phyloP scores from a whole-genome alignment of 2,797 vertebrate species.

The Siniperca scherzeri region DNA sequence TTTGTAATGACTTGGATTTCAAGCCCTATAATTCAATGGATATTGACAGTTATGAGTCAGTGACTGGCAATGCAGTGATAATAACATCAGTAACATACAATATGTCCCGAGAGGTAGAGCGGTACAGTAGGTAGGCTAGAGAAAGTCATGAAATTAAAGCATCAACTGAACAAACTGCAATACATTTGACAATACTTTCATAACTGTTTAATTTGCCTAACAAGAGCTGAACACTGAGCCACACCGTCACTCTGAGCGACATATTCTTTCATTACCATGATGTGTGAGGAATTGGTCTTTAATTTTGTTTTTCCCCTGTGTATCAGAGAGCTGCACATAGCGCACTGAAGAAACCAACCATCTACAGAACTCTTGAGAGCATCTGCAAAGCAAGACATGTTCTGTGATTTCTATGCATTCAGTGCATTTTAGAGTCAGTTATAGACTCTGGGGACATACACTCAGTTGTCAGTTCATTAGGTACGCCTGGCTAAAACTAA shows the following conservation, averaged over 20 bases:
- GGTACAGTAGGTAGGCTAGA: neutral
- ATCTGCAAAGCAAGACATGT: neutral
- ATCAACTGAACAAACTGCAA: neutral
- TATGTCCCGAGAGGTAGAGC: neutral
- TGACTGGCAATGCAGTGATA: neutral
- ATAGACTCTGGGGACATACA: neutral
- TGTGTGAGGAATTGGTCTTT: neutral
- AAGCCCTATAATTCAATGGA: neutral
- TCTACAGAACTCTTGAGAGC: neutral
- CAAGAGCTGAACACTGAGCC: neutral
- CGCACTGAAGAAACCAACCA: neutral
- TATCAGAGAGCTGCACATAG: neutral
- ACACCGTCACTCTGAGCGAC: neutral
- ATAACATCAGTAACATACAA: neutral
- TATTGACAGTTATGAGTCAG: conserved; percentile 39
- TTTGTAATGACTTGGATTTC: conserved; percentile 29
- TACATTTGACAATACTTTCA: too few species aligned
- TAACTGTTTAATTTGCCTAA: neutral
- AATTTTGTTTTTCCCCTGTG: neutral
- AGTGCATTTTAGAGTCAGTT: neutral
- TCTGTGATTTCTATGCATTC: neutral
- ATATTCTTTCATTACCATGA: neutral
- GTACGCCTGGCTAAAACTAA: neutral
- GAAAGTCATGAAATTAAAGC: neutral
- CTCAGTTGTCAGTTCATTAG: neutral